Base-by-base conservation (phyloP, 2,797 vertebrate species). In the Premnoplex brunnescens region DNA sequence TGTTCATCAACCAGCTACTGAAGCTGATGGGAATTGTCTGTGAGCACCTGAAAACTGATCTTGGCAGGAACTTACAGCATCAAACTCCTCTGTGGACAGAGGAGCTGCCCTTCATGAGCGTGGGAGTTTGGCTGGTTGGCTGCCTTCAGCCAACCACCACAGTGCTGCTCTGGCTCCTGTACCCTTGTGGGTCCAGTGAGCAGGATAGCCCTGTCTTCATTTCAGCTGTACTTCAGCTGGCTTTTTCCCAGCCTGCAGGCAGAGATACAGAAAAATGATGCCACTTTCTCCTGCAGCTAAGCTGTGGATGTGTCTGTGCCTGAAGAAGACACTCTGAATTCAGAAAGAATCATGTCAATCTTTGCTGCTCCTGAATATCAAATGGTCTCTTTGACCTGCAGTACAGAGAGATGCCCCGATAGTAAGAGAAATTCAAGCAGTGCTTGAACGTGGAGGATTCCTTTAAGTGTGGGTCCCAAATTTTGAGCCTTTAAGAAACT, bases 401-500 rank as follows among this genome's bases (percentile, higher is more conserved):
- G 18, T 30, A 41, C 32, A 46, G 56, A 64, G 30, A 51, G 17
- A 22, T 66, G 36, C 51, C 46, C 77, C 62, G 59, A 5, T 0
- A 39, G 51, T 44, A 69, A 73, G 14, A 64, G n/a, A 56, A 88
- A 78, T 34, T 49, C 28, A 80, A 62, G 39, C 22, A 58, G 6
- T 68, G 27, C 30, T 44, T 74, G 36, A 51, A 67, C 9, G 6
- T 16, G 34, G 63, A 79, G 30, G 26, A 48, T 48, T 20, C 22
- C 23, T 67, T 74, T 37, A n/a, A 44, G 12, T 54, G 44, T 66
- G 30, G 48, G 27, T 79, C 30, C 22, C 59, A 64, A 32, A 37
- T 84, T 32, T 21, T 4, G 14, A 56, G 26, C 60, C 54, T 51
- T 96, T 97, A 95, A 95, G 95, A 93, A 96, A 89, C 86, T 88